Evolutionary conservation across 2,888 invertebrate genomes (phyloP).

Genomic region (Chromoteleia sp.): DNA sequence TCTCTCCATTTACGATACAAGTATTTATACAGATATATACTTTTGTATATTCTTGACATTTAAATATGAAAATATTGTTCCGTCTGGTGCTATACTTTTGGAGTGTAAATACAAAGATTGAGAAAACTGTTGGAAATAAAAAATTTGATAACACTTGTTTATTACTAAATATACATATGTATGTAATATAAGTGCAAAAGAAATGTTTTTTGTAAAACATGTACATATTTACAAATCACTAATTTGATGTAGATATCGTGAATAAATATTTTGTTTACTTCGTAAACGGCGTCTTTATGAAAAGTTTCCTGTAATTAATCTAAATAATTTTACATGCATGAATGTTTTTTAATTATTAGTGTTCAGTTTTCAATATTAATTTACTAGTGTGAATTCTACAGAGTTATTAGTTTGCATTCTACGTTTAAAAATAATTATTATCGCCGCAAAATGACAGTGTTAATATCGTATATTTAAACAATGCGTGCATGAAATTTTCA

Average conservation of each 20-base stretch:
- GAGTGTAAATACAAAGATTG: conserved; percentile 29
- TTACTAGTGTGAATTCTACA: too few relatives aligned
- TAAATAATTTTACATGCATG: too few relatives aligned
- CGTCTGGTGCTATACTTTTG: conserved; percentile 27
- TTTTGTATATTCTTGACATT: conserved; percentile 10
- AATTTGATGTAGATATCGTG: conserved; percentile 5
- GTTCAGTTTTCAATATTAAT: too few relatives aligned
- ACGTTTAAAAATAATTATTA: too few relatives aligned
- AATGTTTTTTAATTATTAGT: too few relatives aligned
- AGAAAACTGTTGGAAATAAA: background rate
- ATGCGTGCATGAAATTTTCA: background rate
- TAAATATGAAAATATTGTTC: conserved; percentile 38
- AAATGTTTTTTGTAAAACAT: conserved; percentile 2
- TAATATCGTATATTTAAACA: background rate
- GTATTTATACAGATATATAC: conserved; percentile 13
- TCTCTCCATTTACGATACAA: conserved; percentile 36
- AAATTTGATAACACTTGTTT: background rate
- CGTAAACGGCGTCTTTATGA: background rate
- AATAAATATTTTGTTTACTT: conserved; percentile 1
- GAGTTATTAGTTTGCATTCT: too few relatives aligned
- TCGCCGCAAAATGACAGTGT: background rate
- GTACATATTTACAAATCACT: conserved; percentile 36
- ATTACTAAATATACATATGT: conserved; percentile 8
- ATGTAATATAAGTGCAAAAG: conserved; percentile 1
- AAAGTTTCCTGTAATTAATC: background rate